Evolutionary conservation across 2,888 invertebrate genomes (phyloP), one percentile per base, ranked within the genome.

Genomic region (Pseudolycoriella hygida): DNA sequence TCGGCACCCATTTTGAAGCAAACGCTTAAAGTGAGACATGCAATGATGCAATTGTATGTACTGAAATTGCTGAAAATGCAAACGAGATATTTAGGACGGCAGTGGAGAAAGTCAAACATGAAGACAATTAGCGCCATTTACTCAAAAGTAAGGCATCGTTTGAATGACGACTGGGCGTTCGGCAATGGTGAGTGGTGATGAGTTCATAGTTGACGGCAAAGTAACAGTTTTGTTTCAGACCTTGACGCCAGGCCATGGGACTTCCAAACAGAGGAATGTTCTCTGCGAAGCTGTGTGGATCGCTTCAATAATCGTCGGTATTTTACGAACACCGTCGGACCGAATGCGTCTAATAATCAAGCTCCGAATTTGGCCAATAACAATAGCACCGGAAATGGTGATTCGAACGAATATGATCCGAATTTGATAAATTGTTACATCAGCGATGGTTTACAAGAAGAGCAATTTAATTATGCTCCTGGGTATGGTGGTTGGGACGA

Each of bases 91-190:
- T 74, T 99, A 55, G 98, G 98, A 0, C 72, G 98, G 11, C 97
- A 98, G 60, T 99, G 98, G 98, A 76, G 98, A 42, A 97, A 97
- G 66, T 87, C 90, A 1, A 98, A 99, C 62, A 98, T 99, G 96
- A 97, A 96, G 65, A 94, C 94, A 1, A 92, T 99, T 68, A 96
- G 96, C 61, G 94, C 96, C 47, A 99, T 99, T 59, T 99, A 98
- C 62, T 85, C 92, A 47, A 96, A 97, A 72, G 89, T 90, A 2
- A 74, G 94, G 20, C 94, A 96, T 68, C 76, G 96, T 46, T 71
- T 98, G 39, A 97, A 96, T 58, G 98, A 99, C 61, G 98, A 99
- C 64, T 99, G 98, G 98, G 98, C 98, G 3, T 98, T 88, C 70
- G 97, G 97, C 45, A 98, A 98, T 69, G 87, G 77, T 78, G 62